Evolutionary conservation across 2,113 vertebrate species (phyloP).

Genomic region (Lagenorhynchus albirostris): DNA sequence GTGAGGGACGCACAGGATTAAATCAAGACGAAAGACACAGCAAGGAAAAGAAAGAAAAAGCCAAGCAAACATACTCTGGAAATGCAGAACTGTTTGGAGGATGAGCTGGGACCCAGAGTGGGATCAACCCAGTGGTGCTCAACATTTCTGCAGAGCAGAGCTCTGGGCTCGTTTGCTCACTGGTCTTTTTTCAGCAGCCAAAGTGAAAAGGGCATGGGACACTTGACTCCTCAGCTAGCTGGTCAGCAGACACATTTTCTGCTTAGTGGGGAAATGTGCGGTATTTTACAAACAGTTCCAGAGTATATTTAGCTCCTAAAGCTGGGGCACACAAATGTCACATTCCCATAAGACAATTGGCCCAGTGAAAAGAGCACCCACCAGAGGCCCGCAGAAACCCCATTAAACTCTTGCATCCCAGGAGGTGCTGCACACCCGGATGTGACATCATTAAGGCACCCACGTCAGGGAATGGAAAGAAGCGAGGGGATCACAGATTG

Average conservation of each 20-base stretch:
- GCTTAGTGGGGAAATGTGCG: constrained; percentile 72
- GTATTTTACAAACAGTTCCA: constrained; percentile 84
- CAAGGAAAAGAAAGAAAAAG: constrained; percentile 69
- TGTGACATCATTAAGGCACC: constrained; percentile 83
- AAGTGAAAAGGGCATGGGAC: constrained; percentile 54
- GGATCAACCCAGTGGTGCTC: neutral
- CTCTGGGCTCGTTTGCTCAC: neutral
- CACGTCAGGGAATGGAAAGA: constrained; percentile 73
- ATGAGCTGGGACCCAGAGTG: neutral
- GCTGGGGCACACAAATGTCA: constrained; percentile 86
- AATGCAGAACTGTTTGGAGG: constrained; percentile 45
- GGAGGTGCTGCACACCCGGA: constrained; percentile 81
- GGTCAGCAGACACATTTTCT: constrained; percentile 70
- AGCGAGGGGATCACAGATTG: constrained; percentile 78
- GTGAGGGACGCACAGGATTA: constrained; percentile 78
- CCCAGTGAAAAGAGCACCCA: constrained; percentile 75
- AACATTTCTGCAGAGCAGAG: neutral
- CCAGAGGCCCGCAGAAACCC: constrained; percentile 75
- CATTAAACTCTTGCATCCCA: constrained; percentile 70
- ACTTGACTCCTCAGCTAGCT: constrained; percentile 54
- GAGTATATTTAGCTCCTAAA: constrained; percentile 94
- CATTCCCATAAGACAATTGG: constrained; percentile 82
- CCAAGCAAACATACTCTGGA: constrained; percentile 90
- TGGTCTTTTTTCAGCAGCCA: constrained; percentile 1
- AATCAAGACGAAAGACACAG: constrained; percentile 79